Evolutionary conservation across 2,888 invertebrate genomes (phyloP).

Genomic region (Eupithecia dodoneata): DNA sequence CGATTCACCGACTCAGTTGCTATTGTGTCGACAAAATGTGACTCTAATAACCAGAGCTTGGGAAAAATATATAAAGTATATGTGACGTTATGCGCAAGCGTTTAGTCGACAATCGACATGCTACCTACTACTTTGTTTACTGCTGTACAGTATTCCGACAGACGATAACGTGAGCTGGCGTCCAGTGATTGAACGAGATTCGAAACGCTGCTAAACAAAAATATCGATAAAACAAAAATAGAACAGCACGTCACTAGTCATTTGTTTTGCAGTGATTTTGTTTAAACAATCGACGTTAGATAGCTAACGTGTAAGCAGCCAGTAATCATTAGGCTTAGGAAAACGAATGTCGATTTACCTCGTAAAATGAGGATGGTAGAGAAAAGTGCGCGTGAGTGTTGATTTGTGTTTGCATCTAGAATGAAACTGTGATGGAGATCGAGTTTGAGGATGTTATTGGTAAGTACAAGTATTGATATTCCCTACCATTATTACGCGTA

Average conservation of each 20-base stretch:
- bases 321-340: slow-evolving; percentile 11
- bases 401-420: not conserved
- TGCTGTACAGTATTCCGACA: slow-evolving; percentile 58
- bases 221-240: slow-evolving; percentile 38
- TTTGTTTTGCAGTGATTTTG: slow-evolving; percentile 32
- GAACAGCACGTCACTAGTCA: slow-evolving; percentile 34
- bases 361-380: slow-evolving; percentile 12
- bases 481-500: not conserved
- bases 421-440: slow-evolving; percentile 37
- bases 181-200: slow-evolving; percentile 17
- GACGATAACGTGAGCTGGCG: slow-evolving; percentile 59
- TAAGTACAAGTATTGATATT: slow-evolving; percentile 26
- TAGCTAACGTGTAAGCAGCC: slow-evolving; percentile 19
- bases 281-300: slow-evolving; percentile 24
- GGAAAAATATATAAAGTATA: slow-evolving; percentile 24
- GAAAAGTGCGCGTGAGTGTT: slow-evolving; percentile 18
- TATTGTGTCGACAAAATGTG: slow-evolving; percentile 28
- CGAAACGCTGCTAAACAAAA: slow-evolving; percentile 31
- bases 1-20: slow-evolving; percentile 14
- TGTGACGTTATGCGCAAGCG: slow-evolving; percentile 53
- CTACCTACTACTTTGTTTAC: slow-evolving; percentile 65
- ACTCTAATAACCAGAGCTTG: slow-evolving; percentile 20
- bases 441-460: slow-evolving; percentile 43
- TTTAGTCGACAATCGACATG: slow-evolving; percentile 52
- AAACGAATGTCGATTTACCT: slow-evolving; percentile 14